Conservation (phyloP, 2,888 invertebrate species). For the Chrysopilus asiliformis region DNA sequence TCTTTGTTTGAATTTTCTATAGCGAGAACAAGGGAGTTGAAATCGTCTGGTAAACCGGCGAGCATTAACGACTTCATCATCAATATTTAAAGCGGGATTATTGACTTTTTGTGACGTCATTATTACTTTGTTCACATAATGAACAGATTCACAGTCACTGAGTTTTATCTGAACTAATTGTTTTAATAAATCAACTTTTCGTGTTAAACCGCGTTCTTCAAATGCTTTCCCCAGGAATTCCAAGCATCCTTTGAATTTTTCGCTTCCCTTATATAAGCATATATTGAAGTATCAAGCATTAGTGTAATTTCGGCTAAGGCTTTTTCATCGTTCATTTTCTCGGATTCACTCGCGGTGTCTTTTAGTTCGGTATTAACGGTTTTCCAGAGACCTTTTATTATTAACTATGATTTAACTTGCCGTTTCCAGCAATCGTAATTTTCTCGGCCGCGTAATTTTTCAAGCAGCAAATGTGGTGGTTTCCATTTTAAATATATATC, state of each 20-base stretch:
- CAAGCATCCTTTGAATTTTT: conserved; percentile 15
- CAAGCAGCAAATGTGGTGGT: too few relatives aligned
- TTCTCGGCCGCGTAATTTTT: too few relatives aligned
- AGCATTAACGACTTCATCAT: conserved; percentile 14
- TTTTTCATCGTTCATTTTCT: too few relatives aligned
- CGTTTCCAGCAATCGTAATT: too few relatives aligned
- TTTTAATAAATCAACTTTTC: too few relatives aligned
- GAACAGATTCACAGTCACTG: conserved; percentile 12
- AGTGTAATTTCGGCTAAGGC: too few relatives aligned
- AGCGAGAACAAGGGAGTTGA: conserved; percentile 10
- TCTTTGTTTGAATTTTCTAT: conserved; percentile 12
- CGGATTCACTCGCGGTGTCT: too few relatives aligned
- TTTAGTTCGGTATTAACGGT: too few relatives aligned
- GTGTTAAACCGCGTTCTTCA: conserved; percentile 14
- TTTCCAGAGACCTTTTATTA: conserved; percentile 12
- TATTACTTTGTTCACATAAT: conserved; percentile 16
- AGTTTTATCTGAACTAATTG: conserved; percentile 14
- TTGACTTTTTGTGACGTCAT: too few relatives aligned
- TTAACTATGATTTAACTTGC: conserved; percentile 14
- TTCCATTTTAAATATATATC: too few relatives aligned
- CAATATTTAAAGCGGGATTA: conserved; percentile 14
- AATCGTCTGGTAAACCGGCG: conserved; percentile 11
- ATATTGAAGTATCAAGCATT: conserved; percentile 15
- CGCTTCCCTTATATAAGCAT: conserved; percentile 15
- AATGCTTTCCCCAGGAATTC: conserved; percentile 14